Conservation (phyloP, 1,140 invertebrate species). For the Atta cephalotes region DNA sequence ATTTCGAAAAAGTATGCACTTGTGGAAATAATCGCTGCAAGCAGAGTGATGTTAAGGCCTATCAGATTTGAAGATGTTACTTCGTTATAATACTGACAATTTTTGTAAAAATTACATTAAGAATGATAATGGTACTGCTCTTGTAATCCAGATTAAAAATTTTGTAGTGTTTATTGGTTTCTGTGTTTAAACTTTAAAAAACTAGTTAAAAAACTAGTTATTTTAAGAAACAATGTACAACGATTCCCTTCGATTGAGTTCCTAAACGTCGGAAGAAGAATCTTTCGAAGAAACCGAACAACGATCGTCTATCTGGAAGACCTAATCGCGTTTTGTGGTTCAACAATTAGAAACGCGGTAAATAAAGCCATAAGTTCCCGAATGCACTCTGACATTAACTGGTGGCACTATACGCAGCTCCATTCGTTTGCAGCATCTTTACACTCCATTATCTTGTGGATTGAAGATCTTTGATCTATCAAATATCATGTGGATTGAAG, state of each 20-base stretch:
- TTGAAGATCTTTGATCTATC: not conserved
- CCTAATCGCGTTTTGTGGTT: not conserved
- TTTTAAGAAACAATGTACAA: constrained; percentile 2
- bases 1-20: not conserved
- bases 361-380: not conserved
- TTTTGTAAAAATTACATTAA: not conserved
- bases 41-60: constrained; percentile 57
- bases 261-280: constrained; percentile 10
- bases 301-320: constrained; percentile 24
- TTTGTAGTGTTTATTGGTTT: not conserved
- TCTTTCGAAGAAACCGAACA: constrained; percentile 18
- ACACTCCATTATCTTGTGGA: not conserved
- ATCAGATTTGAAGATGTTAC: not conserved
- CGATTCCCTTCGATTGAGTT: constrained; percentile 36
- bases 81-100: not conserved
- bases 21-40: constrained; percentile 52
- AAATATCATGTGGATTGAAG: not conserved
- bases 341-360: not conserved
- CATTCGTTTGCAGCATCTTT: not conserved
- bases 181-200: not conserved
- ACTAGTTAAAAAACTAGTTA: not conserved
- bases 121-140: too few species aligned
- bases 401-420: not conserved
- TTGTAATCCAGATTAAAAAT: not conserved
- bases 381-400: constrained; percentile 8